These are phyloP conservation scores for Euthynnus affinis DNA, from an alignment of 2,797 vertebrate genomes.

Conservation along the genomic window DNA sequence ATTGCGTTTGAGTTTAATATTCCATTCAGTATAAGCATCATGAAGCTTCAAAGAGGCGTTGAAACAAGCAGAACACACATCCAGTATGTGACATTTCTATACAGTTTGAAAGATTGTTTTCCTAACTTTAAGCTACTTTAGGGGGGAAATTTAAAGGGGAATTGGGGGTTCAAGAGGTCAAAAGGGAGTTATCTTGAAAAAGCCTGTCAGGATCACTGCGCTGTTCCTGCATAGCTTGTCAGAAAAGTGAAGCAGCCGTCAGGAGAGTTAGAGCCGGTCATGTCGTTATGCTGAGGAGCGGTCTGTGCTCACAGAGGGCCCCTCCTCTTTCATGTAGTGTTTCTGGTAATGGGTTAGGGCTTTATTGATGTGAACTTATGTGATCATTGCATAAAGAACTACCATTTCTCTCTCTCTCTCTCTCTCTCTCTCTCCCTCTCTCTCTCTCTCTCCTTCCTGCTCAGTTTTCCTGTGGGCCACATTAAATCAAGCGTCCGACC, in stretches of 20 bases:
- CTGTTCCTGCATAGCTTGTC: constrained; percentile 42
- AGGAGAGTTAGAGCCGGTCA: constrained; percentile 47
- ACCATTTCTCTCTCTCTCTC: constrained; percentile 50
- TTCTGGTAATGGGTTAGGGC: constrained; percentile 72
- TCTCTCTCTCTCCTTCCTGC: constrained; percentile 30
- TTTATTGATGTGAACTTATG: constrained; percentile 78
- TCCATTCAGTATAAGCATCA: constrained; percentile 8
- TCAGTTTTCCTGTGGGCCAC: constrained; percentile 78
- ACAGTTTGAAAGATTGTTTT: constrained; percentile 7
- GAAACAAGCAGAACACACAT: constrained; percentile 20
- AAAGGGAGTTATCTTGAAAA: constrained; percentile 55
- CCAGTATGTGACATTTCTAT: not conserved
- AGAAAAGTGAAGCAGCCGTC: constrained; percentile 56
- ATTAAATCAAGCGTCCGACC: constrained; percentile 78
- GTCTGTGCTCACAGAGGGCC: constrained; percentile 47
- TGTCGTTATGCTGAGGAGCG: constrained; percentile 51
- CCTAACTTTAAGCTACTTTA: constrained; percentile 24
- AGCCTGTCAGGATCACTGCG: constrained; percentile 53
- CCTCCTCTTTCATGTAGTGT: constrained; percentile 73
- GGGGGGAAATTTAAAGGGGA: constrained; percentile 34
- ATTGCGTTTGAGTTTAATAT: not conserved
- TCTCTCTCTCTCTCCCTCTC: constrained; percentile 25
- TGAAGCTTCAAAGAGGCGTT: constrained; percentile 26
- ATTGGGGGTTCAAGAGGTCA: constrained; percentile 52
- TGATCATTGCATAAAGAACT: constrained; percentile 76